These are phyloP conservation scores for Hylia prasina DNA, from an alignment of 2,113 vertebrate genomes.

Conservation along the genomic window DNA sequence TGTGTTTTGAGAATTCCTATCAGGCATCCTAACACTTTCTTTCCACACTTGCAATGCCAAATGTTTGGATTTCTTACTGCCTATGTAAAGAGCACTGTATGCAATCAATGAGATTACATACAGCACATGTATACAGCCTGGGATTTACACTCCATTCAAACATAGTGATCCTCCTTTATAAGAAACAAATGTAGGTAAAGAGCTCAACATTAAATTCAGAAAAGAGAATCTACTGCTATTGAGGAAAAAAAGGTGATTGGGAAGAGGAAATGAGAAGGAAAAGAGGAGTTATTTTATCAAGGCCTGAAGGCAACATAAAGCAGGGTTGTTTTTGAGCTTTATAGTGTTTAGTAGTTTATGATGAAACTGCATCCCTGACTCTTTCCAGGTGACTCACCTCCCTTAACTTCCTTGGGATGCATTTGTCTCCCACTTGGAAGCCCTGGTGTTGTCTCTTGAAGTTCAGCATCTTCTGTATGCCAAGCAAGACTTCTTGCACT, in stretches of 20 bases:
- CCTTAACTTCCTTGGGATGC: not conserved
- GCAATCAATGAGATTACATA: not conserved
- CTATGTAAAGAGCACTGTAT: not conserved
- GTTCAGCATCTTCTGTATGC: not conserved
- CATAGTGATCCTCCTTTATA: not conserved
- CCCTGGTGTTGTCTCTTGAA: not conserved
- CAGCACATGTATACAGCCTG: not conserved
- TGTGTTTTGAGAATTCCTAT: not conserved
- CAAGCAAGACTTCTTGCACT: not conserved
- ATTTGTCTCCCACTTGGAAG: not conserved
- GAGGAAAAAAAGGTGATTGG: not conserved
- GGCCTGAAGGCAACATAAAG: not conserved
- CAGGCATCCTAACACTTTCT: not conserved
- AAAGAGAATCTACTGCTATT: not conserved
- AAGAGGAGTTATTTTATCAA: not conserved
- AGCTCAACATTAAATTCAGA: not conserved
- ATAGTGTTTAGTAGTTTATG: not conserved
- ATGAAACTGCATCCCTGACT: not conserved
- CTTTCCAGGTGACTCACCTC: not conserved
- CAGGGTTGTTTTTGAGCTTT: not conserved
- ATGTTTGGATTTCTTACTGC: not conserved
- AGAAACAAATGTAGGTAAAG: not conserved
- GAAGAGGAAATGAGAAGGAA: not conserved
- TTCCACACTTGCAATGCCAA: not conserved
- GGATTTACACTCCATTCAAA: not conserved